Evolutionary conservation across 2,797 vertebrate species (phyloP).

Genomic region (Cyprinodon diabolis): DNA sequence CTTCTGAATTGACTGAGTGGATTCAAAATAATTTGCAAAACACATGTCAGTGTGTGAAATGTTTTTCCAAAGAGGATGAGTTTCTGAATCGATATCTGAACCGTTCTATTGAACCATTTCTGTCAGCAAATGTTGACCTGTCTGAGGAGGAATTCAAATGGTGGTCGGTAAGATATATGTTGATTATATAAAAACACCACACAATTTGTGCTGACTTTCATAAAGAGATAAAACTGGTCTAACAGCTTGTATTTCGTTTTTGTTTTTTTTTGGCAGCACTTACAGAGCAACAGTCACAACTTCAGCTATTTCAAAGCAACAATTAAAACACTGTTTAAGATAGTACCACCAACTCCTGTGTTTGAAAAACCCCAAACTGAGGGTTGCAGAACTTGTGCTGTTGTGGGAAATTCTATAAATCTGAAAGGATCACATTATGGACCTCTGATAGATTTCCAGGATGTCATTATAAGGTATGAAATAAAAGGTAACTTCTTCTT

Average conservation of each 20-base stretch:
- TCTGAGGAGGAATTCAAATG: slow-evolving; percentile 19
- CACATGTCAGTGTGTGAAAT: neutral
- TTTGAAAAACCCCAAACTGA: neutral
- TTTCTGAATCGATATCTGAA: neutral
- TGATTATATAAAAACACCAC: neutral
- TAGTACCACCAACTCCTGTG: neutral
- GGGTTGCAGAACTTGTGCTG: slow-evolving; percentile 46
- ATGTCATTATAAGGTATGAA: slow-evolving; percentile 48
- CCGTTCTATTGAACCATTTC: slow-evolving; percentile 19
- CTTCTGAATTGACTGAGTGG: neutral
- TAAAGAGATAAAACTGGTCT: neutral
- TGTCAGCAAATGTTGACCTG: neutral
- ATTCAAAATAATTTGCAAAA: neutral
- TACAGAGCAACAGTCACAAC: neutral
- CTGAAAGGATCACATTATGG: slow-evolving; percentile 44
- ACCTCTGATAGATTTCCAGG: slow-evolving; percentile 42
- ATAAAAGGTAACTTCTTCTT: neutral
- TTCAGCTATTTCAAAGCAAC: neutral
- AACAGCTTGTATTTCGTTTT: neutral
- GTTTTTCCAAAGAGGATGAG: neutral
- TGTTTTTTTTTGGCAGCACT: neutral
- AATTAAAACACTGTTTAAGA: slow-evolving; percentile 20
- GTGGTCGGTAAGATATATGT: slow-evolving; percentile 43
- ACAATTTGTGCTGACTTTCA: too few relatives aligned
- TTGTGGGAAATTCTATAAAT: slow-evolving; percentile 64